phyloP scores from a whole-genome alignment of 2,113 vertebrate species.

The Muscicapa adusta region DNA sequence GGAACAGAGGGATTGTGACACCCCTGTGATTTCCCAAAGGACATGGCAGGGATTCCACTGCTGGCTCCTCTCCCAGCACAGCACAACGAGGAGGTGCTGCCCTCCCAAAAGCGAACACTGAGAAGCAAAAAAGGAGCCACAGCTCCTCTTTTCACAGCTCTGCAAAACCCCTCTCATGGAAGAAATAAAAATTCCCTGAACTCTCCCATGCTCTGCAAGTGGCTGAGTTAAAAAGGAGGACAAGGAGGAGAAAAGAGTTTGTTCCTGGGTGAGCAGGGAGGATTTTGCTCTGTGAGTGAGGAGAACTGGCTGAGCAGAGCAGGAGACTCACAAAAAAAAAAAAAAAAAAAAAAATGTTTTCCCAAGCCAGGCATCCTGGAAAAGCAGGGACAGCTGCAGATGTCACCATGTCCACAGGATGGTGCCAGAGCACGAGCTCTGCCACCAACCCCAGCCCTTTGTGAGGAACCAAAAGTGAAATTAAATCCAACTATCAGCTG shows the following conservation, averaged over 20 bases:
- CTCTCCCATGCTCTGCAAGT: neutral
- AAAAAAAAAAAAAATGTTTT: neutral
- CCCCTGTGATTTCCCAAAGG: neutral
- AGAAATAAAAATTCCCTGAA: neutral
- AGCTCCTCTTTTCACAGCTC: neutral
- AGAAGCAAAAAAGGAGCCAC: neutral
- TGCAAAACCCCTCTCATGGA: neutral
- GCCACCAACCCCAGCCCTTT: fast-evolving
- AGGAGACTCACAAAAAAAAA: neutral
- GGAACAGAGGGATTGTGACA: neutral
- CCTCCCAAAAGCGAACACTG: neutral
- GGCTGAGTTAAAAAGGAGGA: neutral
- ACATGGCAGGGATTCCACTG: neutral
- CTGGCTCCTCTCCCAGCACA: neutral
- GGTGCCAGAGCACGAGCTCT: neutral
- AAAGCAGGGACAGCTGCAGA: neutral
- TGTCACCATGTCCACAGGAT: neutral
- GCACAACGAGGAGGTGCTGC: neutral
- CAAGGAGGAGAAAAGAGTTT: neutral
- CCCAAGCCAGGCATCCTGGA: neutral
- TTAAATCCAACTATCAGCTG: neutral
- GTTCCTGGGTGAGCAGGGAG: too few relatives aligned
- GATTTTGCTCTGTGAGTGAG: neutral
- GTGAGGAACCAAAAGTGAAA: fast-evolving
- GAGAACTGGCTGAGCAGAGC: neutral